Base-by-base conservation (phyloP, 1,140 invertebrate species). In the Augochlora pura region DNA sequence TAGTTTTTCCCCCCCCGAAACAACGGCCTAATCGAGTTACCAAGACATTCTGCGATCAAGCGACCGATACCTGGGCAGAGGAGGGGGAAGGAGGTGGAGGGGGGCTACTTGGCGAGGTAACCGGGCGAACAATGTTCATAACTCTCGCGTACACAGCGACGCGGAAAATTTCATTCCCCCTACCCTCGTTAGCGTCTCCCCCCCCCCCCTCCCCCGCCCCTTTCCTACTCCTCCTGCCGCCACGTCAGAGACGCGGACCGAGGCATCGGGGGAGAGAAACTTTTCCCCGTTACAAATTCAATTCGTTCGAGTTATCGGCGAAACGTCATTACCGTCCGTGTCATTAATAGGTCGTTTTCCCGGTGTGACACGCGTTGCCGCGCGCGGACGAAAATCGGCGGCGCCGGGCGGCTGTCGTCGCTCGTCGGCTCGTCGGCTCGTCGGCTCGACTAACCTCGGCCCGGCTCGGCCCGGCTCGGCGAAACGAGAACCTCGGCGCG, bases 11-110 rank as follows among this genome's bases (percentile, higher is more conserved):
- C n/a, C n/a, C n/a, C n/a, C n/a, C 27, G 68, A 54, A 72, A 72
- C 71, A 65, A 46, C 42, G 49, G 46, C n/a, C 54, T 72, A 78
- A 78, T 60, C 60, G 12, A 78, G 76, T 78, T 72, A 16, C 25
- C 14, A 10, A n/a, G 6, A 57, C 72, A 72, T 78, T 78, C 64
- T 42, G 52, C 54, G 57, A 78, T 78, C 60, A 42, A 72, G 46
- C 46, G 38, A 18, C n/a, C 67, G 59, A 72, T 78, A 78, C 42
- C 49, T n/a, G n/a, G n/a, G n/a, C n/a, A n/a, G n/a, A n/a, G n/a
- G n/a, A n/a, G n/a, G n/a, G n/a, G n/a, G n/a, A n/a, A n/a, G n/a
- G n/a, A n/a, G n/a, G n/a, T n/a, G n/a, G n/a, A n/a, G n/a, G n/a
- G n/a, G n/a, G 39, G 46, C 75, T 25, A 77, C 46, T 72, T n/a